Evolutionary conservation across 2,113 vertebrate genomes (phyloP), one percentile per base, ranked within the genome.

Genomic region (Morone chrysops): DNA sequence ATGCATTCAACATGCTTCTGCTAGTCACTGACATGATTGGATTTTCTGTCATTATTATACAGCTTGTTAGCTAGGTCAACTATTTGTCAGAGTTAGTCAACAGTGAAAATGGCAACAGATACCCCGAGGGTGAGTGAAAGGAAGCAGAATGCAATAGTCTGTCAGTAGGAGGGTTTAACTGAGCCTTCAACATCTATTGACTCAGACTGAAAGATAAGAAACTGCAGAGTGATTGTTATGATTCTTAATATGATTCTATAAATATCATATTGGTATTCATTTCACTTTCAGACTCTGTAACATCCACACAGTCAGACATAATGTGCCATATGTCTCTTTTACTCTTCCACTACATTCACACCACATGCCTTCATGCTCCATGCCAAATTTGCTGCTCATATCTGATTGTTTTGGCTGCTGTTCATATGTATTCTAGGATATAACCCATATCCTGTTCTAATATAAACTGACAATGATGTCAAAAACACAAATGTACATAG

Each of bases 281-380:
- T 80, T 83, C 70, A 38, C 66, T 84, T 76, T 51, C 36, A 65
- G 57, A 75, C 71, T 71, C 53, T 2, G 60, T 45, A 76, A 74
- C 82, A 66, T 76, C 80, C 63, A 82, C 86, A 59, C 89, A 88
- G 87, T 84, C 43, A 38, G 78, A 80, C 63, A 73, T 77, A 83
- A 86, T 79, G 77, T 8, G 14, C 87, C 88, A 87, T 88, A 90
- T 90, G 90, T 84, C 80, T 78, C 54, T 75, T 68, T 89, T 83
- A 81, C 84, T 87, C 73, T 51, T 84, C 75, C 54, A 60, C 81
- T 74, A 69, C 62, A 69, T 81, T 85, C 47, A 59, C 78, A 48
- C 68, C 83, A 70, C 86, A 74, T 78, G 85, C 22, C 51, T 70
- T 61, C 41, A 8, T 0, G 25, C 45, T 76, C 60, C 0, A 18